These are phyloP conservation scores for Corythaeola cristata DNA, from an alignment of 2,113 vertebrate genomes.

Conservation along the genomic window DNA sequence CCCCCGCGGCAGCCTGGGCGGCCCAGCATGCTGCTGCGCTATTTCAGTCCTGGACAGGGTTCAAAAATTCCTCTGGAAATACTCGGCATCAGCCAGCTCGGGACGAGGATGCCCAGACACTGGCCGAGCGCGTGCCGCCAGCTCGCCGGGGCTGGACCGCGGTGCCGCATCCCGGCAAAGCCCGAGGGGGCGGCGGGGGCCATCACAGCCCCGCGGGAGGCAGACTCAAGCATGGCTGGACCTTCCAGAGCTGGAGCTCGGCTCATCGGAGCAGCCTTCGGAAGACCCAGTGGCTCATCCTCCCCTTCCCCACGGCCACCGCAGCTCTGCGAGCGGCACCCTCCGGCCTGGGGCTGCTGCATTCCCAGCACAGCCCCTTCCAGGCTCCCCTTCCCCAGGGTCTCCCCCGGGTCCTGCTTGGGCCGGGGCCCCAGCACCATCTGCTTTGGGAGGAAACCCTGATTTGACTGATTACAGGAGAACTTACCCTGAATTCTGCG, in stretches of 20 bases:
- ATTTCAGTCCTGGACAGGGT: neutral
- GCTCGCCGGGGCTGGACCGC: fast-evolving
- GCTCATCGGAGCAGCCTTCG: neutral
- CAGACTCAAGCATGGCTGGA: fast-evolving
- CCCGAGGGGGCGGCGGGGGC: fast-evolving
- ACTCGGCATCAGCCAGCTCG: neutral
- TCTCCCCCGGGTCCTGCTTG: neutral
- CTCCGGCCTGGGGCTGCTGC: neutral
- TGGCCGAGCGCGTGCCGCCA: fast-evolving
- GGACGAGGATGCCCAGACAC: conserved; percentile 13
- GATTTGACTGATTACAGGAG: neutral
- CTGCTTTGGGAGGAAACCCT: neutral
- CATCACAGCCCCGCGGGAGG: neutral
- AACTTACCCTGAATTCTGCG: neutral
- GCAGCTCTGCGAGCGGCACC: neutral
- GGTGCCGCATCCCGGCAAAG: fast-evolving
- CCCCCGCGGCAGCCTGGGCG: neutral
- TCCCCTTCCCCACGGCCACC: neutral
- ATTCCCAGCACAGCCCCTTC: fast-evolving
- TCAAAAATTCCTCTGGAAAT: conserved; percentile 53
- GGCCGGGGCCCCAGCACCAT: neutral
- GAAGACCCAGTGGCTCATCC: neutral
- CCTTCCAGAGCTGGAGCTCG: neutral
- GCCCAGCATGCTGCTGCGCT: neutral
- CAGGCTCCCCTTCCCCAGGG: neutral